phyloP scores from a whole-genome alignment of 2,113 vertebrate species.

The Strigops habroptila region DNA sequence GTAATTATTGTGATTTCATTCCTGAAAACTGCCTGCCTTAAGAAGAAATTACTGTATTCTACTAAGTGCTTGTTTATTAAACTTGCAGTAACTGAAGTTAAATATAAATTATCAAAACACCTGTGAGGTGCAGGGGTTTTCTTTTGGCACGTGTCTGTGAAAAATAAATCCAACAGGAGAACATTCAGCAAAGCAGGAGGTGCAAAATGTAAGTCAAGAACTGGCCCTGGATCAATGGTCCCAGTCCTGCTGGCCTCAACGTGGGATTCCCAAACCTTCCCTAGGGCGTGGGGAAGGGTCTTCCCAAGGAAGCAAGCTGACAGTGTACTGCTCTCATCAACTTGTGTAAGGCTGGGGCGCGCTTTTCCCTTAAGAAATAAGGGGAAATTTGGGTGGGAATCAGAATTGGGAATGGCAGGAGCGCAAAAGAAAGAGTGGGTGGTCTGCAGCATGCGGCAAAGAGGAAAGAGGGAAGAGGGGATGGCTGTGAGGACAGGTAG shows the following conservation, averaged over 20 bases:
- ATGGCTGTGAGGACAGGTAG: not conserved
- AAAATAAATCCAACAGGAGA: not conserved
- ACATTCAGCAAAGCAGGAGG: not conserved
- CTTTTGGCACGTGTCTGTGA: constrained; percentile 33
- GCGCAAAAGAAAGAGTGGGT: not conserved
- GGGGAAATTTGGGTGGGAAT: not conserved
- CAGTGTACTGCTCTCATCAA: not conserved
- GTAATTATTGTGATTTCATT: constrained; percentile 65
- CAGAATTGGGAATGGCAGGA: not conserved
- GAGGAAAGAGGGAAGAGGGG: not conserved
- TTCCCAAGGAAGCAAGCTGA: not conserved
- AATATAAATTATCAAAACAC: constrained; percentile 66
- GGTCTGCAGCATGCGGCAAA: not conserved
- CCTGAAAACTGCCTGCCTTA: constrained; percentile 1
- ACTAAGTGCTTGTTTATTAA: constrained; percentile 74
- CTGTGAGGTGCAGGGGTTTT: constrained; percentile 21
- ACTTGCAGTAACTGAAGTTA: constrained; percentile 52
- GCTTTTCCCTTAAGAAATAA: not conserved
- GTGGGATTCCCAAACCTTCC: not conserved
- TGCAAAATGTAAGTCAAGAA: not conserved
- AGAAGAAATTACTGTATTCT: constrained; percentile 58
- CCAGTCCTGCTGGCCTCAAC: rapidly evolving
- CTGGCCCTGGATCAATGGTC: not conserved
- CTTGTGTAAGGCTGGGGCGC: not conserved
- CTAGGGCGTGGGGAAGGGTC: not conserved